phyloP scores from a whole-genome alignment of 2,888 invertebrate species.

The Nectonema munidae region DNA sequence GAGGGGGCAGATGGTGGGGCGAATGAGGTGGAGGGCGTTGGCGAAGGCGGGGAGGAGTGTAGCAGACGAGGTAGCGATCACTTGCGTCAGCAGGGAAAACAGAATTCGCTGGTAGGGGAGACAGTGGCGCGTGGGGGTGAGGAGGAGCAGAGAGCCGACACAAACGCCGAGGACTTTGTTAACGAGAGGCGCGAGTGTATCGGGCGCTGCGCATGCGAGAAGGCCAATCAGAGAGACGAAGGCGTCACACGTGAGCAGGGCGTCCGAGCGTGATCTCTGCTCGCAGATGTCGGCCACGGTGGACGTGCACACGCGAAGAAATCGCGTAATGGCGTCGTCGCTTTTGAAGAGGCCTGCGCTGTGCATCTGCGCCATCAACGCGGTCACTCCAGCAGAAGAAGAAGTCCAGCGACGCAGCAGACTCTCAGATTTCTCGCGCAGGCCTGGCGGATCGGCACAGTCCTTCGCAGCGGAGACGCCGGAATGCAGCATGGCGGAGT shows the following conservation, averaged over 20 bases:
- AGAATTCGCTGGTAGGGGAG: constrained; percentile 83
- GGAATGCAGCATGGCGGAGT: constrained; percentile 45
- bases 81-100: constrained; percentile 26
- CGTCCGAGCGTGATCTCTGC: constrained; percentile 34
- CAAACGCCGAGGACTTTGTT: background rate
- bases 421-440: constrained; percentile 63
- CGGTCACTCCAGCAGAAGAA: background rate
- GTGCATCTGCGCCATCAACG: constrained; percentile 38
- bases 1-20: constrained; percentile 65
- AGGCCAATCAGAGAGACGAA: constrained; percentile 66
- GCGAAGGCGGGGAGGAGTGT: constrained; percentile 48
- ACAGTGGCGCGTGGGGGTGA: constrained; percentile 39
- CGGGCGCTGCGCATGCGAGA: constrained; percentile 46
- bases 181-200: background rate
- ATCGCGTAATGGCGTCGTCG: constrained; percentile 75
- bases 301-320: constrained; percentile 77
- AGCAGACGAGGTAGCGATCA: no score
- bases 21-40: constrained; percentile 61
- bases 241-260: constrained; percentile 77
- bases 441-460: constrained; percentile 61
- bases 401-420: no score
- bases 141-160: background rate
- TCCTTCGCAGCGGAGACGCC: constrained; percentile 55
- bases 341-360: constrained; percentile 73
- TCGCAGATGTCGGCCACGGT: constrained; percentile 63